These are phyloP conservation scores for Sebastolobus altivelis DNA, from an alignment of 2,797 vertebrate species.

Conservation along the genomic window DNA sequence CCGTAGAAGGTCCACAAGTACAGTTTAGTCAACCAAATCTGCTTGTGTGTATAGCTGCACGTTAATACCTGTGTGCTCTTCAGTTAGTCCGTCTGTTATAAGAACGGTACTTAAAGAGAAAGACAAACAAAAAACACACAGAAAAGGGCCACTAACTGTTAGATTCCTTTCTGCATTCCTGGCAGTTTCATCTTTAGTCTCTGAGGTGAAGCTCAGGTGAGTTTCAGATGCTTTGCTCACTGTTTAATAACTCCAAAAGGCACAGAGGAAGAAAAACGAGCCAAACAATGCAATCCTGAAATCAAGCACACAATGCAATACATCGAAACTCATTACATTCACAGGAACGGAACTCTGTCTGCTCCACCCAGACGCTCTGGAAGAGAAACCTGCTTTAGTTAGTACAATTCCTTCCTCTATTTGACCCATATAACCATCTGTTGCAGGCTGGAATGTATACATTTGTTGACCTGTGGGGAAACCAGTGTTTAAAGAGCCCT, in stretches of 20 bases:
- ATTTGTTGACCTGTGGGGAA: background rate
- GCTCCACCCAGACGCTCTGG: constrained; percentile 37
- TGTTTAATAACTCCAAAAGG: constrained; percentile 16
- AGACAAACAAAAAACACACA: constrained; percentile 27
- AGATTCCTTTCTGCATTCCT: constrained; percentile 74
- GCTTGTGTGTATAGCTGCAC: background rate
- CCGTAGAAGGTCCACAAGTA: background rate
- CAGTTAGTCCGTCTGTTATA: background rate
- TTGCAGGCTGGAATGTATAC: background rate
- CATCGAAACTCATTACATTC: constrained; percentile 27
- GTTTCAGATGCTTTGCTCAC: constrained; percentile 28
- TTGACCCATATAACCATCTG: background rate
- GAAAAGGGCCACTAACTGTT: constrained; percentile 33
- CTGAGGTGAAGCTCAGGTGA: background rate
- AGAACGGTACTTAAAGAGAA: background rate
- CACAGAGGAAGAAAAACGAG: constrained; percentile 4
- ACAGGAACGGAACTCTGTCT: background rate
- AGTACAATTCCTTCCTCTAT: background rate
- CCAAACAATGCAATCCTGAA: constrained; percentile 41
- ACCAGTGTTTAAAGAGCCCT: background rate
- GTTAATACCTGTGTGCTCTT: background rate
- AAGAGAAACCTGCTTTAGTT: background rate
- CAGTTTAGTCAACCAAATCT: background rate
- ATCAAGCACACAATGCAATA: constrained; percentile 40
- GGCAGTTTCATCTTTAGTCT: constrained; percentile 31